A percentile compares a stretch with the other conserved stretches of the same genome.
Conservation (phyloP, 2,888 invertebrate genomes). For the Buathra laborator region DNA sequence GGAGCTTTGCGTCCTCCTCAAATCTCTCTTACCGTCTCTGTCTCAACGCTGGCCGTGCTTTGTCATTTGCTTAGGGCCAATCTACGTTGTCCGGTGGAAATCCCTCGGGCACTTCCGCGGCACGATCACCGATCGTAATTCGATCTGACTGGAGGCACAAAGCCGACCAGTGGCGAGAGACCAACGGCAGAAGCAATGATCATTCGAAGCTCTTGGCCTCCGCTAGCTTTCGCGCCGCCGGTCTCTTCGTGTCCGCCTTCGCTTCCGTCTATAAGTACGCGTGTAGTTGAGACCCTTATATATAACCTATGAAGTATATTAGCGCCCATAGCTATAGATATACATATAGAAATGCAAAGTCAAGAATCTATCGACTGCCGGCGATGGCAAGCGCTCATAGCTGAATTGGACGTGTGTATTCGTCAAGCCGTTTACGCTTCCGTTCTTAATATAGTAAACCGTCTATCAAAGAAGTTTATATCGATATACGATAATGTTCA, state of each 20-base stretch:
- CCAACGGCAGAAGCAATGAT: conserved; percentile 59
- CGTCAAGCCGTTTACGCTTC: conserved; percentile 26
- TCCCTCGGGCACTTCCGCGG: conserved; percentile 72
- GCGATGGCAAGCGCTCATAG: conserved; percentile 6
- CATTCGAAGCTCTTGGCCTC: conserved; percentile 61
- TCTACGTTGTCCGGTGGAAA: conserved; percentile 76
- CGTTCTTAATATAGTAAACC: conserved; percentile 13
- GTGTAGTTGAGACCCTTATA: conserved; percentile 2
- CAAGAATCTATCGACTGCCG: conserved; percentile 19
- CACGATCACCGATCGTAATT: conserved; percentile 82
- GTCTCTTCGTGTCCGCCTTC: conserved; percentile 34
- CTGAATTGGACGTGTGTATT: conserved; percentile 36
- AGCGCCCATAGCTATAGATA: neutral
- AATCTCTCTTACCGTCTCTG: conserved; percentile 35
- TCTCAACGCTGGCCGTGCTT: conserved; percentile 76
- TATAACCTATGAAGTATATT: neutral
- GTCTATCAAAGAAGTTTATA: neutral
- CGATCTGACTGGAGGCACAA: conserved; percentile 79
- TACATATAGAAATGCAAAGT: conserved; percentile 8
- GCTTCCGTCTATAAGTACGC: conserved; percentile 24
- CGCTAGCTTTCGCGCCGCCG: conserved; percentile 28
- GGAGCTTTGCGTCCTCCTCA: conserved; percentile 41
- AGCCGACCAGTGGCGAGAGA: conserved; percentile 74
- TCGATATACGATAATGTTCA: conserved; percentile 3
- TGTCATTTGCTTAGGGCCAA: conserved; percentile 83